phyloP scores from a whole-genome alignment of 2,797 vertebrate species.

The Phataginus tetradactyla region DNA sequence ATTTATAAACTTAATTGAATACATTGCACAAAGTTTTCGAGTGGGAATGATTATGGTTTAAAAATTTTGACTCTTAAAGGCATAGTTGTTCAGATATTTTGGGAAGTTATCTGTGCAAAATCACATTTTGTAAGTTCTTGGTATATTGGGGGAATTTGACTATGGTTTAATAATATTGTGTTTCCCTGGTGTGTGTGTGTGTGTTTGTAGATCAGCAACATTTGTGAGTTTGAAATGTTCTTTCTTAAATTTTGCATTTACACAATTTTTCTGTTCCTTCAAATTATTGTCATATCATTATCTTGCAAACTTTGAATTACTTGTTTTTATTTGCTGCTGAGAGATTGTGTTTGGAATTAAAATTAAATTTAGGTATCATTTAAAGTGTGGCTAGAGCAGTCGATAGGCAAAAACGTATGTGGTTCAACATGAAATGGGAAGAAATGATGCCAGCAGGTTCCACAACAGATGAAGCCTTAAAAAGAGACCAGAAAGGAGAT shows the following conservation, averaged over 20 bases:
- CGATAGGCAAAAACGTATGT: background rate
- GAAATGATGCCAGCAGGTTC: background rate
- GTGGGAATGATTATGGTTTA: background rate
- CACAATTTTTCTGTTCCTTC: background rate
- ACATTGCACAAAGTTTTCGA: background rate
- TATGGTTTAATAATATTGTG: background rate
- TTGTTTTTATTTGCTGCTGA: slow-evolving; percentile 53
- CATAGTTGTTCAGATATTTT: background rate
- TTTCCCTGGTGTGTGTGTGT: background rate
- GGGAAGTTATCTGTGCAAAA: background rate
- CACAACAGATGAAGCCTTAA: background rate
- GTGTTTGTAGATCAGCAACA: background rate
- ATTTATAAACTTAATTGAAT: background rate
- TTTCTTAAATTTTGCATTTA: slow-evolving; percentile 25
- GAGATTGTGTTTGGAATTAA: slow-evolving; percentile 36
- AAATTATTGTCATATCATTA: background rate
- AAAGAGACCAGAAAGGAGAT: background rate
- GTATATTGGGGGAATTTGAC: background rate
- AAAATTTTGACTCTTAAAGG: slow-evolving; percentile 34
- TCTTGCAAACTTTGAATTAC: background rate
- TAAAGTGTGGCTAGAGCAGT: background rate
- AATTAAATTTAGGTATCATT: slow-evolving; percentile 45
- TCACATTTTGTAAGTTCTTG: background rate
- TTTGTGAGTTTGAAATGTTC: background rate
- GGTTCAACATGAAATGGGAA: background rate